These are phyloP conservation scores for Ernsta delagoae DNA, from an alignment of 2,888 invertebrate species.

Conservation along the genomic window DNA sequence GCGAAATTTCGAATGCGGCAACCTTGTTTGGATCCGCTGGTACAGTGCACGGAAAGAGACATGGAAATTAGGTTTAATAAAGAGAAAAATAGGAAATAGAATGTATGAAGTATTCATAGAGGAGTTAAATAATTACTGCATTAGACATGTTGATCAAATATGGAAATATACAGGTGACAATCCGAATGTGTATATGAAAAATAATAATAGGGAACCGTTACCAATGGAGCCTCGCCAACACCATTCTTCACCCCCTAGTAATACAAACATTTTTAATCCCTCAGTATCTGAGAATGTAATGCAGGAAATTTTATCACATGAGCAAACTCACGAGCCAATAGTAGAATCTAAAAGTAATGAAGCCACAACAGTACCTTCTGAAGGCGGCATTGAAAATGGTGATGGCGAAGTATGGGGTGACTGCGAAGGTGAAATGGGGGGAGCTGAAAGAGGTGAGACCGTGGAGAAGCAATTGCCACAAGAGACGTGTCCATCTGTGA, in stretches of 20 bases:
- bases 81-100: constrained; percentile 37
- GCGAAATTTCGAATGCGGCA: constrained; percentile 31
- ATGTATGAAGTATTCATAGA: constrained; percentile 36
- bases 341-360: background rate
- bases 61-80: constrained; percentile 35
- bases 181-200: background rate
- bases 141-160: constrained; percentile 37
- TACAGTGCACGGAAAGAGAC: constrained; percentile 32
- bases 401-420: background rate
- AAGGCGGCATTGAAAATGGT: background rate
- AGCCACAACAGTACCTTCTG: background rate
- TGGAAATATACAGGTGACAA: constrained; percentile 20
- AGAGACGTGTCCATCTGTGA: background rate
- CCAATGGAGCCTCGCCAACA: background rate
- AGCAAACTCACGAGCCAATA: background rate
- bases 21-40: constrained; percentile 39
- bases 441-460: background rate
- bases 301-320: background rate
- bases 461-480: background rate
- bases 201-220: background rate
- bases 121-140: constrained; percentile 13
- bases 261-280: background rate
- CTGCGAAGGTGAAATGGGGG: background rate
- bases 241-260: background rate
- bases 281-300: background rate